Base-by-base conservation (phyloP, 1,140 invertebrate genomes). In the Ladona fulva region DNA sequence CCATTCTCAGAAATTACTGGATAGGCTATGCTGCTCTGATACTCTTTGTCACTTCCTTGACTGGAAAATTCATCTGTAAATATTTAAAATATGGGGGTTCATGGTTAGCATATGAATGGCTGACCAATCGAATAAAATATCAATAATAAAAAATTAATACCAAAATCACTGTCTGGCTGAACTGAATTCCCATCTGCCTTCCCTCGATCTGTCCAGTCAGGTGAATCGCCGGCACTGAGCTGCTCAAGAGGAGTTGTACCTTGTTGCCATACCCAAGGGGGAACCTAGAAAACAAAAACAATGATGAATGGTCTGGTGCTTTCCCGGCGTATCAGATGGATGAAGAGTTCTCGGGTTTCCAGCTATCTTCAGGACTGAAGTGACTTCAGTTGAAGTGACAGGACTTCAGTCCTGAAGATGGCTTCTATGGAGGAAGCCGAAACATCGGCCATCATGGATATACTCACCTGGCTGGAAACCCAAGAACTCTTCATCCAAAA, bases 141-240 rank as follows among this genome's bases (percentile, higher is more conserved):
- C 44, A 19, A 19, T 10, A 52, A 52, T 52, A 52, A 11, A 52
- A 52, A 52, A 19, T 52, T 19, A 81, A 82, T 83, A 91, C 90
- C 92, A 83, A 92, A 92, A 84, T 93, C 92, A 80, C 91, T 92
- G 82, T 94, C 92, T 78, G 91, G 91, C 83, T 93, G 91, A 82
- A 92, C 92, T 25, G 94, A 95, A 80, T 93, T 92, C 0, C 94
- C 93, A 84, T 95, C 94, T 0, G 90, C 94, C 66, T 91, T 90
- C 0, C 93, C 94, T 24, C 93, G 87, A 83, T 95, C 93, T 24
- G 87, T 87, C 90, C 90, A 91, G 77, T 90, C 88, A 7, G 87
- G 84, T 24, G 85, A 85, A 79, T 83, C 83, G 11, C 90, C 90
- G 78, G 89, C 90, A 84, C 87, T 86, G 85, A 91, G 85, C 42